Evolutionary conservation across 2,888 invertebrate genomes (phyloP), one percentile per base, ranked within the genome.

Genomic region (Diploptera punctata): DNA sequence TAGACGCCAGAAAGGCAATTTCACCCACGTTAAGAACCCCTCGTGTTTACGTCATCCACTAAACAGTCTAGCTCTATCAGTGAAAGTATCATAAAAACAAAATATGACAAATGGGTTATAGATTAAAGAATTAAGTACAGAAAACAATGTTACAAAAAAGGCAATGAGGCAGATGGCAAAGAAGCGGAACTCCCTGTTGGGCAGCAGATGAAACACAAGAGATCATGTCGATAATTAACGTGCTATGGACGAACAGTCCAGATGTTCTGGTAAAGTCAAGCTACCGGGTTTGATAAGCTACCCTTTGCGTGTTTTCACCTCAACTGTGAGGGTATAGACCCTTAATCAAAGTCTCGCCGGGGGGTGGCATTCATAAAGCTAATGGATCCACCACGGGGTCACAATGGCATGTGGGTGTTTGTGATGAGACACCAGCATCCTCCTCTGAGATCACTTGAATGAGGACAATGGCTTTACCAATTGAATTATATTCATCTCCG

Each of bases 141-240:
- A n/a, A n/a, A n/a, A n/a, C n/a, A n/a, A n/a, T n/a, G n/a, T n/a
- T n/a, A n/a, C n/a, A n/a, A n/a, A n/a, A n/a, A n/a, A n/a, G n/a
- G n/a, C n/a, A n/a, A n/a, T n/a, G n/a, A n/a, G 29, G 57, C 57
- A 57, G 57, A 57, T 57, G 57, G 57, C 29, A 13, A 29, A 29
- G 57, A 24, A n/a, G 57, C 24, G n/a, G 21, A 29, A 29, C 13
- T 67, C 69, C 75, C 83, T 82, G 82, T 81, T 43, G 68, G 33
- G 70, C 81, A 83, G 81, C 84, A 84, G 84, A 84, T 84, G 84
- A 73, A 73, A 68, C 54, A 54, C 60, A 60, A 62, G 54, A 68
- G 65, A 65, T 65, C 44, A 65, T 10, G n/a, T 19, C 65, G 57
- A 62, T 69, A 72, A 68, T 68, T 68, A 70, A 70, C 73, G 47